Evolutionary conservation across 2,888 invertebrate species (phyloP).

Genomic region (Sesia apiformis): DNA sequence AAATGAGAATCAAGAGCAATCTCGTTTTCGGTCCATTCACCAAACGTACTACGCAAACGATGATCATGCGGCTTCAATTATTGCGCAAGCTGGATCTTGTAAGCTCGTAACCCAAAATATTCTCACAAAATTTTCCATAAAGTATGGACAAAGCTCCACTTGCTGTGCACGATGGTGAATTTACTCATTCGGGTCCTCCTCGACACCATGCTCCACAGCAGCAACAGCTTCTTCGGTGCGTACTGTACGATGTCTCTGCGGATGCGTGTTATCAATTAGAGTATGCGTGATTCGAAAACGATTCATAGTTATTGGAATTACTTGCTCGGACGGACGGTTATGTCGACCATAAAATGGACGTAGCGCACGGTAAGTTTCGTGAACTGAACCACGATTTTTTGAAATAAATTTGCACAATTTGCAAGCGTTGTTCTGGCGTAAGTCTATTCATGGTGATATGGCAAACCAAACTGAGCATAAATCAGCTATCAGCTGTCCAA

Average conservation of each 20-base stretch:
- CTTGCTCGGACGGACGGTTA: conserved; percentile 7
- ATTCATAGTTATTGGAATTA: conserved; percentile 18
- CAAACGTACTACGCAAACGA: background rate
- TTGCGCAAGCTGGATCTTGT: background rate
- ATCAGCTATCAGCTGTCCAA: too few relatives aligned
- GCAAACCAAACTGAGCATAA: too few relatives aligned
- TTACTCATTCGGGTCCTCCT: conserved; percentile 15
- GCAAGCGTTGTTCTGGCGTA: too few relatives aligned
- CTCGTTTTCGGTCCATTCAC: background rate
- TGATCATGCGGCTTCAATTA: background rate
- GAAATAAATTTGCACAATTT: conserved; percentile 13
- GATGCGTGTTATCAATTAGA: conserved; percentile 11
- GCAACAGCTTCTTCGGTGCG: conserved; percentile 13
- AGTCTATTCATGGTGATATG: too few relatives aligned
- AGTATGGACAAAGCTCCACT: background rate
- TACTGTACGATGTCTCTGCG: conserved; percentile 9
- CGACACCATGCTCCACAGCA: conserved; percentile 10
- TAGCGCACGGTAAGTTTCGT: conserved; percentile 16
- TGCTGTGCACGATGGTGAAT: background rate
- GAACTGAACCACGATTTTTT: conserved; percentile 17
- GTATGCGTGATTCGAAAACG: conserved; percentile 19
- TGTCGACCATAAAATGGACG: conserved; percentile 19
- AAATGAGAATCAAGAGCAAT: background rate
- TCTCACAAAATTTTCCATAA: background rate
- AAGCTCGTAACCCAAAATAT: background rate